Conservation (phyloP, 2,888 invertebrate genomes). For the Platerodrilus igneus region DNA sequence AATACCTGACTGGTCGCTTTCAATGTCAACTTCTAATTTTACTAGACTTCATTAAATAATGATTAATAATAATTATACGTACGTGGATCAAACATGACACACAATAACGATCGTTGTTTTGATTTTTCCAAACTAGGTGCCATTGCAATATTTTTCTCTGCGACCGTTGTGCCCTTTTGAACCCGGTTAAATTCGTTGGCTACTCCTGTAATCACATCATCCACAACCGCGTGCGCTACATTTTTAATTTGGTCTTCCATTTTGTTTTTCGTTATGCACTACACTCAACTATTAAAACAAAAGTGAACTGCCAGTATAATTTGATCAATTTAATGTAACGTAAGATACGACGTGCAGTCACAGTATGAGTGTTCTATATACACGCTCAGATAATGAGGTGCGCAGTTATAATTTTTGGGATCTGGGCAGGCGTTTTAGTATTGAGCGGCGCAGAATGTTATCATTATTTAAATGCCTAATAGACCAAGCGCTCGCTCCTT, state of each 20-base stretch:
- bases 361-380: too few relatives aligned
- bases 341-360: conserved; percentile 16
- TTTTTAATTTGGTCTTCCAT: conserved; percentile 33
- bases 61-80: too few relatives aligned
- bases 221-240: conserved; percentile 41
- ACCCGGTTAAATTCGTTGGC: conserved; percentile 36
- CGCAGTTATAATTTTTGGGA: too few relatives aligned
- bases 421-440: conserved; percentile 23
- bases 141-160: conserved; percentile 11
- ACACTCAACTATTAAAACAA: background rate
- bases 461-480: too few relatives aligned
- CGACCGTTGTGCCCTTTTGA: conserved; percentile 21
- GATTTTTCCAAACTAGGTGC: conserved; percentile 28
- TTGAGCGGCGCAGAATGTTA: conserved; percentile 19
- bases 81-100: conserved; percentile 52
- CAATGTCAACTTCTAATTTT: too few relatives aligned
- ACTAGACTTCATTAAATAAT: conserved; percentile 3
- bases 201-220: conserved; percentile 43
- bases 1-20: too few relatives aligned
- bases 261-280: background rate
- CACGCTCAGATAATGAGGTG: too few relatives aligned
- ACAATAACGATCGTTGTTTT: conserved; percentile 47
- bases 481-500: too few relatives aligned
- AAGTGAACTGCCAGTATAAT: too few relatives aligned
- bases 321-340: too few relatives aligned